Conservation (phyloP, 2,797 vertebrate genomes). For the Argyrosomus regius region DNA sequence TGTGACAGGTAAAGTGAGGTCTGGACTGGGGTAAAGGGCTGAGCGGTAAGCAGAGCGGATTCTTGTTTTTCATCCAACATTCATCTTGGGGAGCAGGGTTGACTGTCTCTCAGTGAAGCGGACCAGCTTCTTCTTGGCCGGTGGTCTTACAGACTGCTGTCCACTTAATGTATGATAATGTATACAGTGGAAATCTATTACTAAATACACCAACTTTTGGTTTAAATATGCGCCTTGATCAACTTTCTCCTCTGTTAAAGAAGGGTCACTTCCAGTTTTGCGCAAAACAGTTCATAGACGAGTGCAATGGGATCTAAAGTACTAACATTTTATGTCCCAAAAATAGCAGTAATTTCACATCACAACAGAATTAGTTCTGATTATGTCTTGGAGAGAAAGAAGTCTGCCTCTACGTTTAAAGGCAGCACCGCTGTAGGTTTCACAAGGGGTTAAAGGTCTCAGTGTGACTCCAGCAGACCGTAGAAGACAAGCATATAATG, state of each 20-base stretch:
- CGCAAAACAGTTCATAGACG: background rate
- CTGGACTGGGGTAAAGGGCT: conserved; percentile 36
- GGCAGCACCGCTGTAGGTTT: conserved; percentile 42
- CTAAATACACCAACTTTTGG: background rate
- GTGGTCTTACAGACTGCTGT: conserved; percentile 66
- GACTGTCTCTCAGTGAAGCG: conserved; percentile 45
- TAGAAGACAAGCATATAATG: conserved; percentile 54
- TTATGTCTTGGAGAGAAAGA: conserved; percentile 15
- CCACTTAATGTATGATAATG: conserved; percentile 45
- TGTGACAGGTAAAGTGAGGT: conserved; percentile 71
- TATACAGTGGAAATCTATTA: conserved; percentile 42
- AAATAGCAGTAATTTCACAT: conserved; percentile 1
- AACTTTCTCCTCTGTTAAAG: background rate
- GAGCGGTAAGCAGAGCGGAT: conserved; percentile 60
- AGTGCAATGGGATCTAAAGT: background rate
- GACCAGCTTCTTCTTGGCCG: conserved; percentile 54
- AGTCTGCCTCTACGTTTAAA: background rate
- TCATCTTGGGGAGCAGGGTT: conserved; percentile 38
- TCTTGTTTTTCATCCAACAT: conserved; percentile 78
- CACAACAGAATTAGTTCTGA: background rate
- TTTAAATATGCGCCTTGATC: conserved; percentile 30
- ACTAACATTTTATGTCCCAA: background rate
- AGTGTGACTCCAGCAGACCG: conserved; percentile 46
- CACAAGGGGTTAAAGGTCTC: conserved; percentile 41
- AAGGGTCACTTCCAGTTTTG: conserved; percentile 8